phyloP scores from a whole-genome alignment of 2,888 invertebrate species.

The Platerodrilus igneus region DNA sequence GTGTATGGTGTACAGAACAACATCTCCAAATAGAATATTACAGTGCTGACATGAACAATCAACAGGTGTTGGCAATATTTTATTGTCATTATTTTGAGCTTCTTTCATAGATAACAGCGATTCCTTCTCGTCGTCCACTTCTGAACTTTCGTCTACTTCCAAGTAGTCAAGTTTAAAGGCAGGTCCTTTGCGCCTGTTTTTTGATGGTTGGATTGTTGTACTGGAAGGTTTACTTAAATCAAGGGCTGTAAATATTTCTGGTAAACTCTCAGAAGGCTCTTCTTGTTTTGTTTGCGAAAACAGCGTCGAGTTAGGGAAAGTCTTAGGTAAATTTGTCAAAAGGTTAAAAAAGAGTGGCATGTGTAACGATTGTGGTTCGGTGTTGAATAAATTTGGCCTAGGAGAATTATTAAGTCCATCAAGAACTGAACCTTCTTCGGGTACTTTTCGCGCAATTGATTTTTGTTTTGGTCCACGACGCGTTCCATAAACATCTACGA shows the following conservation, averaged over 20 bases:
- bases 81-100: conserved; percentile 25
- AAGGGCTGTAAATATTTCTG: conserved; percentile 47
- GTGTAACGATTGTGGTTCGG: conserved; percentile 22
- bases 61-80: conserved; percentile 30
- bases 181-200: conserved; percentile 77
- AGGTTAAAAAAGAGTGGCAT: conserved; percentile 30
- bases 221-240: conserved; percentile 53
- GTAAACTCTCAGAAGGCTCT: conserved; percentile 26
- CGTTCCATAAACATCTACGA: conserved; percentile 88
- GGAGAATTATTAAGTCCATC: conserved; percentile 20
- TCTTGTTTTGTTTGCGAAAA: conserved; percentile 29
- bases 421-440: not conserved
- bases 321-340: conserved; percentile 31
- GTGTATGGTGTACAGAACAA: conserved; percentile 89
- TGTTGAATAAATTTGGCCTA: conserved; percentile 27
- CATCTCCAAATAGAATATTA: conserved; percentile 83
- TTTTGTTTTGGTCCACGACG: conserved; percentile 76
- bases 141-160: conserved; percentile 12
- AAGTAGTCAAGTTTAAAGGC: conserved; percentile 71
- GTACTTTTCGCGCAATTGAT: not conserved
- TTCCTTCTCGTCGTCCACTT: conserved; percentile 18
- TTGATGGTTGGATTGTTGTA: conserved; percentile 45
- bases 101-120: no score
- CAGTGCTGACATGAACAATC: conserved; percentile 74
- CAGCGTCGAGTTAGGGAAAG: conserved; percentile 32